Base-by-base conservation (phyloP, 2,888 invertebrate species). In the Orthosia incerta region DNA sequence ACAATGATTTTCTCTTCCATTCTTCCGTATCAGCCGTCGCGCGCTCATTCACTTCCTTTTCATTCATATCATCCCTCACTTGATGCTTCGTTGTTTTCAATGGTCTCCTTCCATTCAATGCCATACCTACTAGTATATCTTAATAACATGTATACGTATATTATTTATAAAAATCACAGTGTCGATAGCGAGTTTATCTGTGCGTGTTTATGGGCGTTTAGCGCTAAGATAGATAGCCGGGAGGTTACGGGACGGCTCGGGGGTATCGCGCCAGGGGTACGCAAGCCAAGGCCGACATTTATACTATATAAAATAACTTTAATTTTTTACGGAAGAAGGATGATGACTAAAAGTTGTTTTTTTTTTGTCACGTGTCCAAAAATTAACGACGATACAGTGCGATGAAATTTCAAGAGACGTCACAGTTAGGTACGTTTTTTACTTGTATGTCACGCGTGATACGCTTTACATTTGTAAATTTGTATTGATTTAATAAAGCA, bases 241-340 rank as follows among this genome's bases (percentile, higher is more conserved):
- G 85, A 83, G 90, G 91, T 90, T 89, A 91, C 82, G 78, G 79
- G 89, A 89, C 80, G 82, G 65, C 71, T 79, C 84, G 84, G 80
- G 90, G 88, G 87, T 87, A 90, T 90, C 91, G 77, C 59, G 11
- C 12, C 85, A 85, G 89, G 82, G 79, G 79, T 83, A 45, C 46
- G 16, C 66, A 88, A 87, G 83, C 63, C 61, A 75, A 53, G 71
- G 76, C 16, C 23, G 66, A 64, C 67, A 73, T 84, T 73, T 72
- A 80, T 61, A 63, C 7, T 59, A 20, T 60, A 39, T 53, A 57
- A 50, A 23, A 11, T 55, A 62, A 16, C 13, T 57, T 64, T 73
- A 57, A 0, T 12, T 39, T 60, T 59, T 7, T 31, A 31, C 2
- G 11, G 39, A 65, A 15, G 61, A 61, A 39, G 39, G 7, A 39